Base-by-base conservation (phyloP, 2,888 invertebrate species). In the Halictus ligatus region DNA sequence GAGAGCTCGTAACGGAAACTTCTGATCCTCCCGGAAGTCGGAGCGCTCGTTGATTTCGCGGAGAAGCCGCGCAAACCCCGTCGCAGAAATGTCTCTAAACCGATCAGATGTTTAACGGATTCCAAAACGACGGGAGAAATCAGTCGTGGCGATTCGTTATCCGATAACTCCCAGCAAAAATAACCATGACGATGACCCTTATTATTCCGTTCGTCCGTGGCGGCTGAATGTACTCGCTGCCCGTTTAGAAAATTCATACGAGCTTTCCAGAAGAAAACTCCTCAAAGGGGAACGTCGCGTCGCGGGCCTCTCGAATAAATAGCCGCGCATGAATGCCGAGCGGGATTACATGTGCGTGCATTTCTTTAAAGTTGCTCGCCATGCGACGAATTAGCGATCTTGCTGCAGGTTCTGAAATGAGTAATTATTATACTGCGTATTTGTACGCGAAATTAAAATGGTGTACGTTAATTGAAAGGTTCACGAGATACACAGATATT, bases 281-380 rank as follows among this genome's bases (percentile, higher is more conserved):
- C 18, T 67, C 67, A 67, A 35, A 35, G 67, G 8, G 35, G 67
- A 18, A 35, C 35, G 35, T 35, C 35, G 35, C 35, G 15, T 40
- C 29, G 46, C 72, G 25, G 8, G 8, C 54, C 8, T 64, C 43
- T 72, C 43, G 72, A 73, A 78, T 72, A 72, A 60, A 73, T 73
- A 29, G 46, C 48, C 15, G 29, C 10, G 29, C 18, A 40, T n/a
- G 67, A 67, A 77, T 35, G 50, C 46, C 29, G 69, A 10, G 6
- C n/a, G 21, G 73, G 54, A 74, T 80, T 60, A 46, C 73, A 29
- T 10, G n/a, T 48, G 64, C 54, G 71, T 15, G 69, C 50, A 69
- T 69, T 85, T 83, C 40, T 77, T 75, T 80, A 67, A 46, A 77
- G 54, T 69, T 40, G 35, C 76, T 25, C 15, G 43, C n/a, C 12